Evolutionary conservation across 1,140 invertebrate species (phyloP), one percentile per base, ranked within the genome.

Genomic region (Papilio aristodemus): DNA sequence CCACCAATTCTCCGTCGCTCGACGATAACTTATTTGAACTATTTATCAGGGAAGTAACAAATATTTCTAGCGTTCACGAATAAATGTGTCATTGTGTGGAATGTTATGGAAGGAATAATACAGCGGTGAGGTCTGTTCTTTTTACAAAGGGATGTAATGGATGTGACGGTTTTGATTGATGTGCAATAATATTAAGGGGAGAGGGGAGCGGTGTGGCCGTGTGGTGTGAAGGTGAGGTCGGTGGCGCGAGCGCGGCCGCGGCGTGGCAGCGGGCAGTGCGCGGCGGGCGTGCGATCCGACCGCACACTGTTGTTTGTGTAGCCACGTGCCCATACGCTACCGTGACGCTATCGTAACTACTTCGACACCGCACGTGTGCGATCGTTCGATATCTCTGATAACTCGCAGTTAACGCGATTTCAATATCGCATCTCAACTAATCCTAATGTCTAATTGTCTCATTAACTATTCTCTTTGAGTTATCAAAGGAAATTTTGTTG

Each of bases 221-320:
- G 72, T 70, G 76, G 76, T 68, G 80, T 74, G 81, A 86, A 87
- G 83, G 85, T 86, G 81, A 83, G 76, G 76, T 72, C 75, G 67
- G 50, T 58, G 71, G 57, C 69, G 70, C 63, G 71, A 43, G 67
- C 62, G 66, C 71, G 67, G 43, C 46, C 64, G 43, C 50, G 41
- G 67, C 62, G 66, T 63, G 69, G 54, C 66, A 64, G 68, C 60
- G 27, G 76, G 17, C 68, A 89, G 88, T 88, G 81, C 79, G 84
- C 81, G 84, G 70, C 81, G 77, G 74, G 79, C 83, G 78, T 81
- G 86, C 87, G 84, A 75, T 68, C 76, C 59, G 81, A 76, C 76
- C 85, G 79, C 84, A 89, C 85, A 78, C 77, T 70, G 73, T 17
- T 22, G n/a, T 50, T 9, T 50, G 46, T 17, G 46, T 50, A 60